These are phyloP conservation scores for Rhabdomys dilectus DNA, from an alignment of 2,113 vertebrate species.

Conservation along the genomic window DNA sequence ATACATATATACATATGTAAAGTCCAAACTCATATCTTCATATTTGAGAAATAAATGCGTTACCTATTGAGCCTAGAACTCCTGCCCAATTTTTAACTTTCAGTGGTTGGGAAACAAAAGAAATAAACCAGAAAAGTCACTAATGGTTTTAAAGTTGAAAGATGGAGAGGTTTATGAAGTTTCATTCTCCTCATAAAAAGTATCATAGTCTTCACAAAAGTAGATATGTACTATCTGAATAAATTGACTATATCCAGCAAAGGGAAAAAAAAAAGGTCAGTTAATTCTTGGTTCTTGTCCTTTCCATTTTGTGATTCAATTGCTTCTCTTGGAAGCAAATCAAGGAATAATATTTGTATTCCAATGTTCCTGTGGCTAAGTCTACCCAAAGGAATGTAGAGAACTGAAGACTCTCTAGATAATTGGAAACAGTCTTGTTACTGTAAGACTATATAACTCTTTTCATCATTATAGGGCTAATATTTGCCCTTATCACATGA, in stretches of 20 bases:
- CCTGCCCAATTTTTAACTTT: not conserved
- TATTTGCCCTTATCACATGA: slow-evolving; percentile 43
- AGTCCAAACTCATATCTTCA: not conserved
- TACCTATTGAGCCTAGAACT: not conserved
- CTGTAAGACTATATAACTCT: not conserved
- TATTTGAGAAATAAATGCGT: not conserved
- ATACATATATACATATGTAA: not conserved
- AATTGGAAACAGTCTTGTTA: slow-evolving; percentile 54
- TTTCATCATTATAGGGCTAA: slow-evolving; percentile 32
- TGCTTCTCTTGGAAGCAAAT: slow-evolving; percentile 54
- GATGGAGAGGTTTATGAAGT: not conserved
- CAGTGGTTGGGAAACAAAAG: not conserved
- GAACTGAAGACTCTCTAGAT: not conserved
- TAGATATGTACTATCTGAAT: not conserved
- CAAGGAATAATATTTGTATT: slow-evolving; percentile 57
- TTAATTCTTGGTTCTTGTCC: not conserved
- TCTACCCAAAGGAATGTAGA: slow-evolving; percentile 39
- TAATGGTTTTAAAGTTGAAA: not conserved
- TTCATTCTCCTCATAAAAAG: not conserved
- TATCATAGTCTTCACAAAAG: not conserved
- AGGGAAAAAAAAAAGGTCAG: not conserved
- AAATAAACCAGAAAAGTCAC: not conserved
- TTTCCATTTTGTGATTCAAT: slow-evolving; percentile 44
- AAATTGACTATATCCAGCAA: not conserved
- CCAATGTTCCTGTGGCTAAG: not conserved